phyloP scores from a whole-genome alignment of 2,888 invertebrate genomes.

The Zhuqinia jingwanae region DNA sequence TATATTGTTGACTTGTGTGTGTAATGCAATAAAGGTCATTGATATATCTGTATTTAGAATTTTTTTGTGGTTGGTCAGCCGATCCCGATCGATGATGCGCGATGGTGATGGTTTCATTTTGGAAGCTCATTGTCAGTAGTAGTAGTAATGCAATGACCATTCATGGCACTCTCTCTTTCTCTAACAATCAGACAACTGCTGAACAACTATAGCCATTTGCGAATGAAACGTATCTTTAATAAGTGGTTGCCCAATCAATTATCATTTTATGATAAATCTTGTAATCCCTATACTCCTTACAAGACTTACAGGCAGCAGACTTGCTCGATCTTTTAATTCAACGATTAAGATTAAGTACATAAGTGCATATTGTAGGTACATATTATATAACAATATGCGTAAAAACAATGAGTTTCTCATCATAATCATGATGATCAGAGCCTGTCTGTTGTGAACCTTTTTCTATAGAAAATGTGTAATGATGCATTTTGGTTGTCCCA shows the following conservation, averaged over 20 bases:
- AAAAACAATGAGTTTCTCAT: constrained; percentile 29
- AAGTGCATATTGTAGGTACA: background rate
- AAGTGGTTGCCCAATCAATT: constrained; percentile 40
- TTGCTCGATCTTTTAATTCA: background rate
- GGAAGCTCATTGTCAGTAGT: constrained; percentile 13
- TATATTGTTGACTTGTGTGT: background rate
- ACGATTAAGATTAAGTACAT: background rate
- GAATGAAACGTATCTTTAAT: constrained; percentile 8
- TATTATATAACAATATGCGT: background rate
- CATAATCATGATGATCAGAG: background rate
- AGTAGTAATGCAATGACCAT: constrained; percentile 32
- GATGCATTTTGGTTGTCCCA: constrained; percentile 29
- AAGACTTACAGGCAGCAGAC: background rate
- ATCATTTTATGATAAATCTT: constrained; percentile 38
- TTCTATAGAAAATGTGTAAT: background rate
- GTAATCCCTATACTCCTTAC: background rate
- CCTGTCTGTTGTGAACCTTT: background rate
- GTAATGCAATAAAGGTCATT: constrained; percentile 41
- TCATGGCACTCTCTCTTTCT: constrained; percentile 11
- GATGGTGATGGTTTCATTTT: background rate
- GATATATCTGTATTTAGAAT: constrained; percentile 33
- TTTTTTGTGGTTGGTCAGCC: constrained; percentile 14
- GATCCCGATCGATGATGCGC: background rate
- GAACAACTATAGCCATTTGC: constrained; percentile 12
- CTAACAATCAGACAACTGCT: background rate